Conservation (phyloP, 2,888 invertebrate genomes). For the Drosophila multiciliata region DNA sequence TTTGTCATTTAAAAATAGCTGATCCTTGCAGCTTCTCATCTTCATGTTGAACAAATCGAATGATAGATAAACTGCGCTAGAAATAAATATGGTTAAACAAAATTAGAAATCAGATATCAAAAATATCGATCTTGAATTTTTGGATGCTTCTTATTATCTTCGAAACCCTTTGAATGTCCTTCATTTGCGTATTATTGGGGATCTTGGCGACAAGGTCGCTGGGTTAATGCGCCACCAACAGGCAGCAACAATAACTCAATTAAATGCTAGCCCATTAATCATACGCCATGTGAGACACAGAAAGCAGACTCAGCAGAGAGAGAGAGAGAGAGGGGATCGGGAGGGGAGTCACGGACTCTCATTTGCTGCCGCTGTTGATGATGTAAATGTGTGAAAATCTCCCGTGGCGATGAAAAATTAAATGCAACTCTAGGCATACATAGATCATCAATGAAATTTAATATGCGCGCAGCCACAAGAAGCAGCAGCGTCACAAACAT, state of each 20-base stretch:
- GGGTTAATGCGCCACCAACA: slow-evolving; percentile 67
- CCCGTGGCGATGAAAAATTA: slow-evolving; percentile 82
- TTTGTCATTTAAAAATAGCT: too few relatives aligned
- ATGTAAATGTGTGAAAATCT: slow-evolving; percentile 81
- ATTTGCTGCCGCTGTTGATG: slow-evolving; percentile 24
- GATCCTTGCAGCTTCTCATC: too few relatives aligned
- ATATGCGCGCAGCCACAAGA: slow-evolving; percentile 65
- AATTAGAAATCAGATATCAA: not conserved
- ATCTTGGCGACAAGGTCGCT: slow-evolving; percentile 73
- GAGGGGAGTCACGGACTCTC: not conserved
- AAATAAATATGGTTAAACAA: not conserved
- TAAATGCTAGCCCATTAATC: slow-evolving; percentile 77
- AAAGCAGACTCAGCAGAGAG: not conserved
- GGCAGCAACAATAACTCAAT: slow-evolving; percentile 76
- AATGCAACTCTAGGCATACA: slow-evolving; percentile 75
- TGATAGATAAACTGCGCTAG: not conserved
- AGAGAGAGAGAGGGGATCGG: not conserved
- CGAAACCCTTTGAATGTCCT: slow-evolving; percentile 9
- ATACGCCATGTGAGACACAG: slow-evolving; percentile 66
- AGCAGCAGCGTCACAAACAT: slow-evolving; percentile 25
- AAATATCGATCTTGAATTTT: not conserved
- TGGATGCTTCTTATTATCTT: not conserved
- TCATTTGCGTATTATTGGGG: slow-evolving; percentile 23
- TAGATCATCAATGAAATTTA: slow-evolving; percentile 83
- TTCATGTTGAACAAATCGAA: too few relatives aligned